A percentile compares a stretch with the other conserved stretches of the same genome.
Conservation (phyloP, 2,888 invertebrate genomes). For the Hypercompe scribonia region DNA sequence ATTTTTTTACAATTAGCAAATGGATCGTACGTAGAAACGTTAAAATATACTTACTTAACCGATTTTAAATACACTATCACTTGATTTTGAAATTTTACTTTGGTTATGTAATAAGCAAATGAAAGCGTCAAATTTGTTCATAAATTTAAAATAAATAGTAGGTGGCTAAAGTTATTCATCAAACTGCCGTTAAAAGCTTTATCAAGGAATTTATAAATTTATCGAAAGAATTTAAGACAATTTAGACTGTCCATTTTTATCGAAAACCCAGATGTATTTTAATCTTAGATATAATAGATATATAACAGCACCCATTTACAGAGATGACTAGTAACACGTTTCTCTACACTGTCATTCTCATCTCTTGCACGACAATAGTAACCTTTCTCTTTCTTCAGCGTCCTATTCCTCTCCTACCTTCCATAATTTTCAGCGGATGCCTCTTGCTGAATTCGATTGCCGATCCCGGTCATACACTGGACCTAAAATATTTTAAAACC, state of each 20-base stretch:
- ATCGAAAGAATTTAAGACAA: constrained; percentile 48
- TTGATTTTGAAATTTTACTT: constrained; percentile 36
- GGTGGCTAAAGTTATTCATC: constrained; percentile 45
- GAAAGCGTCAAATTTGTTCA: constrained; percentile 48
- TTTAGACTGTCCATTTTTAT: constrained; percentile 35
- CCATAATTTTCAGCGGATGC: no score
- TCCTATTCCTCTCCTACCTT: no score
- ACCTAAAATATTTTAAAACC: no score
- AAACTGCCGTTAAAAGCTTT: constrained; percentile 51
- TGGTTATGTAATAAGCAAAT: constrained; percentile 40
- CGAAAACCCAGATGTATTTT: constrained; percentile 46
- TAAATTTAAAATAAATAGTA: constrained; percentile 45
- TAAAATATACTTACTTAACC: no score
- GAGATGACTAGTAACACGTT: constrained; percentile 23
- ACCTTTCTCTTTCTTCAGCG: no score
- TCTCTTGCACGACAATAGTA: no score
- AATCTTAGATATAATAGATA: constrained; percentile 31
- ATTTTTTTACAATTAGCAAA: no score
- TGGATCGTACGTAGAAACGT: no score
- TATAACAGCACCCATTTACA: constrained; percentile 30
- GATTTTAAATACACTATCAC: constrained; percentile 38
- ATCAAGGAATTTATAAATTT: constrained; percentile 50
- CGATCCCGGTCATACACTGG: no score
- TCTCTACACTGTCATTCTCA: no score
- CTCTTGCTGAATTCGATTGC: no score